These are phyloP conservation scores for Euproctis similis DNA, from an alignment of 2,888 invertebrate genomes.

Conservation along the genomic window DNA sequence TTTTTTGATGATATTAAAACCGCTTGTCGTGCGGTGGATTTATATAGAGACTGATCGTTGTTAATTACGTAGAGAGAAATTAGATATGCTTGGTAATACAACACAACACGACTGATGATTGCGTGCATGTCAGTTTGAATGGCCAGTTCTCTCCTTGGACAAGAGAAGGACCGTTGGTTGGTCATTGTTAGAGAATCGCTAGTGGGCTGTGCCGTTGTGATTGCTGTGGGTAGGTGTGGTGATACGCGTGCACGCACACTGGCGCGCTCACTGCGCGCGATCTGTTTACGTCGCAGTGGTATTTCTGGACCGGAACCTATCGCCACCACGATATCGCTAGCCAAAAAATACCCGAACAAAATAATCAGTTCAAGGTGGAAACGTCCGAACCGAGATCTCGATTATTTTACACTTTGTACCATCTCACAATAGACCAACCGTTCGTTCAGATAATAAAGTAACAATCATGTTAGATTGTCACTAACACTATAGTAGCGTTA, in stretches of 20 bases:
- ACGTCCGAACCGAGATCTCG: conserved; percentile 24
- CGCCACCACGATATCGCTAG: conserved; percentile 48
- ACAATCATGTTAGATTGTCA: no score
- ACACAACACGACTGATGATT: no score
- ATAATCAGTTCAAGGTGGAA: conserved; percentile 64
- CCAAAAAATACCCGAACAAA: conserved; percentile 54
- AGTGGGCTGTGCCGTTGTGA: conserved; percentile 18
- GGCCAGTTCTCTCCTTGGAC: conserved; percentile 2
- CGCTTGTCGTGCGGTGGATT: no score
- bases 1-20: no score
- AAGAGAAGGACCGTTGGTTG: not conserved
- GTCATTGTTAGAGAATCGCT: conserved; percentile 2
- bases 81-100: no score
- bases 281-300: conserved; percentile 57
- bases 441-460: no score
- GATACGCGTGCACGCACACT: conserved; percentile 21
- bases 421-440: no score
- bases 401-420: conserved; percentile 25
- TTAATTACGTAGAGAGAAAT: no score
- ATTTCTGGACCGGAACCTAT: conserved; percentile 67
- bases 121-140: no score
- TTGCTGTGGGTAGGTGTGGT: conserved; percentile 15
- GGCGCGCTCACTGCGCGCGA: no score
- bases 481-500: no score
- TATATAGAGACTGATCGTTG: no score